Evolutionary conservation across 2,113 vertebrate species (phyloP).

Genomic region (Murina feae): DNA sequence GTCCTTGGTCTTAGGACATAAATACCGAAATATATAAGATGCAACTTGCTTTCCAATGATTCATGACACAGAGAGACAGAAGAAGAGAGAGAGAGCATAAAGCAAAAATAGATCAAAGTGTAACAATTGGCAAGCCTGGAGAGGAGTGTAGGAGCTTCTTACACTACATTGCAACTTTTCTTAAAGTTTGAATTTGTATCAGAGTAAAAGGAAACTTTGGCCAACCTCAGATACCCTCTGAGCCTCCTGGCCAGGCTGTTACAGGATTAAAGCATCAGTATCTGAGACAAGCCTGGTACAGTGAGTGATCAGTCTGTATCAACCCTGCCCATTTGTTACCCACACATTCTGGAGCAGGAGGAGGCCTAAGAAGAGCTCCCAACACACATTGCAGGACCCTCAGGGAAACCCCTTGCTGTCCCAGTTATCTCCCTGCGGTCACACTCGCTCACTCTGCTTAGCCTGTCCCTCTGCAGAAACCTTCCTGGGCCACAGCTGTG

Average conservation of each 20-base stretch:
- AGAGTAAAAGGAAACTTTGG: background rate
- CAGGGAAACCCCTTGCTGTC: background rate
- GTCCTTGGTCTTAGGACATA: background rate
- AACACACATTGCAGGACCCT: background rate
- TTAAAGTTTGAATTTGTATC: background rate
- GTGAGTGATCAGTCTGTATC: background rate
- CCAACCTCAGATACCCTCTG: background rate
- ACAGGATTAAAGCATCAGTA: background rate
- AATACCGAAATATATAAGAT: background rate
- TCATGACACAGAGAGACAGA: background rate
- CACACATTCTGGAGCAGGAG: background rate
- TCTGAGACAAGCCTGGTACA: background rate
- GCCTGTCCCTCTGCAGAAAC: constrained; percentile 64
- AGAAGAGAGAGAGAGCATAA: background rate
- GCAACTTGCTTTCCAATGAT: background rate
- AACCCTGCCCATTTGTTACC: background rate
- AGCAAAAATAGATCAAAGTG: background rate
- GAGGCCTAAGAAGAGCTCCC: too few relatives aligned
- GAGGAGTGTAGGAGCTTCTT: background rate
- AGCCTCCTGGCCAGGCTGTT: background rate
- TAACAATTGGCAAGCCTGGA: background rate
- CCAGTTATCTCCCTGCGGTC: background rate
- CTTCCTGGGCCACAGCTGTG: constrained; percentile 77
- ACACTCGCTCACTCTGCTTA: background rate
- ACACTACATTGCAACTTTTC: background rate